phyloP scores from a whole-genome alignment of 1,140 invertebrate species.

The Stegodyphus mimosarum region DNA sequence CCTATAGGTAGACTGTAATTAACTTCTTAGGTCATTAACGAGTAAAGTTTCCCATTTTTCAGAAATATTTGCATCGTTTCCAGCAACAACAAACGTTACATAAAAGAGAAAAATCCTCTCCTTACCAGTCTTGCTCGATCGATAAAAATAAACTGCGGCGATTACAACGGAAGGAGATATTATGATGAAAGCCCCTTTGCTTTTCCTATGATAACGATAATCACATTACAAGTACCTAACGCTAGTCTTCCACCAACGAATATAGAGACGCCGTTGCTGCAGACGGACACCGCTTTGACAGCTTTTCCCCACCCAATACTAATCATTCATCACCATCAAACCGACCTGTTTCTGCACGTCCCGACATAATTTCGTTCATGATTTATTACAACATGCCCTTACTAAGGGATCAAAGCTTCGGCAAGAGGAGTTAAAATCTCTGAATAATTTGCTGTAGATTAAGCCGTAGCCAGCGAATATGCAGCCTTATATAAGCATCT shows the following conservation, averaged over 20 bases:
- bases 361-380: conserved; percentile 7
- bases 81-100: no score
- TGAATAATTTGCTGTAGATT: neutral
- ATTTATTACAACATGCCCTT: conserved; percentile 27
- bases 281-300: conserved; percentile 12
- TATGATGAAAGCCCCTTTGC: neutral
- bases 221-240: conserved; percentile 27
- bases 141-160: neutral
- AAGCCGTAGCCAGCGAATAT: neutral
- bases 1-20: no score
- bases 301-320: conserved; percentile 24
- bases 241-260: neutral
- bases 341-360: conserved; percentile 28
- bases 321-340: conserved; percentile 47
- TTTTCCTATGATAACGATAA: conserved; percentile 21
- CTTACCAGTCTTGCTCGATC: no score
- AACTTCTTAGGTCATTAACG: no score
- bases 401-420: neutral
- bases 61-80: no score
- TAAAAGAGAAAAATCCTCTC: no score
- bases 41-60: no score
- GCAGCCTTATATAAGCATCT: no score
- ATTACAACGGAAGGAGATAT: conserved; percentile 3
- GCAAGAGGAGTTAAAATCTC: neutral
- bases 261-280: neutral